Evolutionary conservation across 2,888 invertebrate genomes (phyloP), one percentile per base, ranked within the genome.

Genomic region (Andrena bicolor): DNA sequence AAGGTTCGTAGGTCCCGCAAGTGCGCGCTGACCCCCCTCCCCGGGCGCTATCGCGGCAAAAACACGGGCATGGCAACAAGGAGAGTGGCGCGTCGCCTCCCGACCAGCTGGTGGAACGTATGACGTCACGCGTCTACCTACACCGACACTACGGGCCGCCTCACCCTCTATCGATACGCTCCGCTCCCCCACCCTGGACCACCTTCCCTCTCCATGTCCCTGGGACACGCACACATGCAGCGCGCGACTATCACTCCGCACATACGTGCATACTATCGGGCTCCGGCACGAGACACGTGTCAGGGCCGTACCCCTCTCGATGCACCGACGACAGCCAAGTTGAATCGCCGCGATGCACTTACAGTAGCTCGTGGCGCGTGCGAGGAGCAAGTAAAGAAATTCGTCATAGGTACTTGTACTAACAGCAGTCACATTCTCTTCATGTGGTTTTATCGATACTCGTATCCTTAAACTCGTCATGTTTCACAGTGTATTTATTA

Each of bases 101-200:
- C 72, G 77, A 86, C 87, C 84, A 88, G 88, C 87, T 86, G 84
- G 84, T 86, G 83, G 83, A 87, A 86, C 84, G 86, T 65, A 81
- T 89, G 89, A 89, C 89, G 88, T 87, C 87, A 88, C 84, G 79
- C 81, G 71, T 76, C 85, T 86, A 75, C 85, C 78, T 78, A 87
- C 84, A 83, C 73, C 64, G 66, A 77, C 63, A 68, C 71, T 61
- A 65, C 75, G 68, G 70, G 0, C 48, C 63, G 65, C 64, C 69
- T 53, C 73, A 32, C 53, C 35, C 65, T 49, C 69, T 53, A 74
- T 80, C 81, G 65, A 70, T 73, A 70, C 63, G 58, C 61, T 63
- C 63, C 35, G 13, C 41, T 61, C 26, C 10, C 73, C 56, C 72
- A 64, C 76, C 48, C 48, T 56, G 30, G 8, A 26, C 8, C 30